These are phyloP conservation scores for Bathynomus jamesi DNA, from an alignment of 1,140 invertebrate genomes.

Conservation along the genomic window DNA sequence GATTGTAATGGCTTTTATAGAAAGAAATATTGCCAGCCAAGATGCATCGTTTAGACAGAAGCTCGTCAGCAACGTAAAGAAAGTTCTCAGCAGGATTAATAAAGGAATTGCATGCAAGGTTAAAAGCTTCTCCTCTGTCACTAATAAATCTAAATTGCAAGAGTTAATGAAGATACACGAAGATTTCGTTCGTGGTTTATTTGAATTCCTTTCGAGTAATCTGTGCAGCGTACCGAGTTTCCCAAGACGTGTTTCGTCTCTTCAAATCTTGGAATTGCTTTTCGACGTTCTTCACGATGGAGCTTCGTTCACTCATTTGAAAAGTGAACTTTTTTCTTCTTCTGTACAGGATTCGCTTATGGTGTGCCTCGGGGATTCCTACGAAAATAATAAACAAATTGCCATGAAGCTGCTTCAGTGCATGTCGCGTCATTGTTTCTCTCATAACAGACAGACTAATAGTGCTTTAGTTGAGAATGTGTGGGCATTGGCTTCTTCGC, in stretches of 20 bases:
- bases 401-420: slow-evolving; percentile 47
- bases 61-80: slow-evolving; percentile 45
- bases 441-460: slow-evolving; percentile 37
- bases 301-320: neutral
- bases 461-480: slow-evolving; percentile 47
- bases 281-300: slow-evolving; percentile 24
- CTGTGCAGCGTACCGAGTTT: slow-evolving; percentile 63
- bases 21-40: slow-evolving; percentile 63
- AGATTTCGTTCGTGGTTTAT: slow-evolving; percentile 19
- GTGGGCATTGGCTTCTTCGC: slow-evolving; percentile 55
- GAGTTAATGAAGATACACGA: neutral
- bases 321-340: neutral
- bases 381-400: slow-evolving; percentile 66
- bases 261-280: slow-evolving; percentile 50
- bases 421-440: slow-evolving; percentile 7
- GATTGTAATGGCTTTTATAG: slow-evolving; percentile 58
- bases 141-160: slow-evolving; percentile 4
- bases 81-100: slow-evolving; percentile 45
- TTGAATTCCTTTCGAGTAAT: slow-evolving; percentile 40
- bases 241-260: slow-evolving; percentile 54
- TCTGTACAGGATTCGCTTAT: slow-evolving; percentile 48
- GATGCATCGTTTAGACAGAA: slow-evolving; percentile 51
- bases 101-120: slow-evolving; percentile 40
- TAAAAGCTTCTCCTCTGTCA: slow-evolving; percentile 14
- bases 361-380: slow-evolving; percentile 60